Base-by-base conservation (phyloP, 2,888 invertebrate genomes). In the Gisinianus flammeolus region DNA sequence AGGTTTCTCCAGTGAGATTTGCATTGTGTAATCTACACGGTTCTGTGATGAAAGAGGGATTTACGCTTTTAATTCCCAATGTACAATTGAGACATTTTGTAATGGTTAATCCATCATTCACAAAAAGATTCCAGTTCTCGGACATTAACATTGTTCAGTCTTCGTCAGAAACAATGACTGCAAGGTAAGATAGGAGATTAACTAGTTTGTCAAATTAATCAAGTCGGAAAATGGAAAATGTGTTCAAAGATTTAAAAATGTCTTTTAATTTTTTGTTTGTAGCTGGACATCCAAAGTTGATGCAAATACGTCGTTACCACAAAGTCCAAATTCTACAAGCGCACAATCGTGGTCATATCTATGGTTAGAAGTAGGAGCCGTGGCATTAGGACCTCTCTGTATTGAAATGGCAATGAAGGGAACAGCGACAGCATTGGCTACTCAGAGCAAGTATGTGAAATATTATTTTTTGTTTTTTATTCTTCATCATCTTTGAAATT, bases 21-120 rank as follows among this genome's bases (percentile, higher is more conserved):
- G 93, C 96, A 28, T 94, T 93, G 69, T 98, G 98, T 86, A 98
- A 98, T 88, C 90, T 98, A n/a, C 97, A 98, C 86, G 96, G 97
- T 0, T 92, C 93, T 82, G 93, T 94, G 85, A 95, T 95, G 44
- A 93, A 94, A 84, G 93, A 93, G 2, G 97, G 97, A 0, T 90
- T 97, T 33, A 96, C 96, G 2, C 93, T 93, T 6, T 89, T 97
- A 68, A 87, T 97, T 79, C 94, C 95, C 0, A 91, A 92, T 81
- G 90, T 95, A 80, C 87, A 90, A 79, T 85, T 93, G 72, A 89
- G 91, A 33, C 91, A 93, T 85, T 92, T 91, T 86, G 90, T 93
- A 82, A 83, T 83, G 82, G 84, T 84, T 0, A 84, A 84, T 74
- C 84, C 84, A 10, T 81, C 84, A 1, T 84, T 84, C 56, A 84